Conservation (phyloP, 2,888 invertebrate genomes). For the Maniola hyperantus region DNA sequence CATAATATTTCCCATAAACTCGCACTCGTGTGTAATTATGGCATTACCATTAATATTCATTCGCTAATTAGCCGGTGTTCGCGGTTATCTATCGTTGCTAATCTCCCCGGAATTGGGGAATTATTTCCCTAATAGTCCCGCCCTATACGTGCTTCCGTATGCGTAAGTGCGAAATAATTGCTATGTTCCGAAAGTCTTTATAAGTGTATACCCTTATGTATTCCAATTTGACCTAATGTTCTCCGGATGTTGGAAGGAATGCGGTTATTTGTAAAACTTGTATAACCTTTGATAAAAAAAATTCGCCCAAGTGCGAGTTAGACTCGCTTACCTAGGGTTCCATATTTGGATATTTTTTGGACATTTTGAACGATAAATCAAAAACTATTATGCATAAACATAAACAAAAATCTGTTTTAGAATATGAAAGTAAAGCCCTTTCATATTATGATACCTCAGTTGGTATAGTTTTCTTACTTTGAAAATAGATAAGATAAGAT, state of each 20-base stretch:
- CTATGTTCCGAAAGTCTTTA: conserved; percentile 2
- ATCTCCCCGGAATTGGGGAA: conserved; percentile 23
- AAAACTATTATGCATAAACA: too few relatives aligned
- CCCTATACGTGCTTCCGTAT: not conserved
- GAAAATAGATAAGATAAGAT: too few relatives aligned
- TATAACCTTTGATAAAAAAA: not conserved
- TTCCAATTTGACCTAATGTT: not conserved
- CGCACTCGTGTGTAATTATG: conserved; percentile 30
- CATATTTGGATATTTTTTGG: too few relatives aligned
- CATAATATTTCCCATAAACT: conserved; percentile 20
- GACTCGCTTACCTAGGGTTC: too few relatives aligned
- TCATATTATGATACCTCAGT: too few relatives aligned
- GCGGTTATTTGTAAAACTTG: not conserved
- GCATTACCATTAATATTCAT: conserved; percentile 27
- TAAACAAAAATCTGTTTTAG: too few relatives aligned
- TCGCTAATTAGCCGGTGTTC: conserved; percentile 24
- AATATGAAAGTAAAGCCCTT: too few relatives aligned
- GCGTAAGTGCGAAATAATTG: conserved; percentile 24
- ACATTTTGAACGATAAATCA: too few relatives aligned
- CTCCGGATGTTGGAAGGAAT: not conserved
- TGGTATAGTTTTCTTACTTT: too few relatives aligned
- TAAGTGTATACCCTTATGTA: not conserved
- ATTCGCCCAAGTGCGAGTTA: too few relatives aligned
- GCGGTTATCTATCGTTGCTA: conserved; percentile 30
- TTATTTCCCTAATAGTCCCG: conserved; percentile 25